phyloP scores from a whole-genome alignment of 2,113 vertebrate species.

The Rhadina sibilatrix region DNA sequence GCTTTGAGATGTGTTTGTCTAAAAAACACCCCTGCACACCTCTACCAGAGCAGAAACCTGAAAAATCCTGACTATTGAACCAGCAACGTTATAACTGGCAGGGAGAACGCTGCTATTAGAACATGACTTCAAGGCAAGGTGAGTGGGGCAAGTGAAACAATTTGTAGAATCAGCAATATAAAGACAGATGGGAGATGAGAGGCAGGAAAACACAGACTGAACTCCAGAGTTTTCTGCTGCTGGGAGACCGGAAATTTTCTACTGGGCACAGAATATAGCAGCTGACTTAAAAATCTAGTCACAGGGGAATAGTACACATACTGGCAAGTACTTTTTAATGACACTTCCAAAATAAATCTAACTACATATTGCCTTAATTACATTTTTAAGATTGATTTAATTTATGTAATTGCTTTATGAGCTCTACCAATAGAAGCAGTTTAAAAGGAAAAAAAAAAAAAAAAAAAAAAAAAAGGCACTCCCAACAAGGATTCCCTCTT shows the following conservation, averaged over 20 bases:
- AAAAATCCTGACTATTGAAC: not conserved
- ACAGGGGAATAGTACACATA: not conserved
- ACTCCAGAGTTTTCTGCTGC: not conserved
- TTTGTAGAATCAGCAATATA: not conserved
- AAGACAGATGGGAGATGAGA: not conserved
- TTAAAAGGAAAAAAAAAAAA: not conserved
- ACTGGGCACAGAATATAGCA: not conserved
- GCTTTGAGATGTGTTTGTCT: not conserved
- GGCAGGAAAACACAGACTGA: not conserved
- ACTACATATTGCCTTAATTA: not conserved
- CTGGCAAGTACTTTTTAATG: not conserved
- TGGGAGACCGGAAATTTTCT: not conserved
- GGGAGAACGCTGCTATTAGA: not conserved
- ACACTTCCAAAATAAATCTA: slow-evolving; percentile 20
- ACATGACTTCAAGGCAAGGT: not conserved
- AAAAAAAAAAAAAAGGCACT: not conserved
- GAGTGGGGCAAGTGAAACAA: not conserved
- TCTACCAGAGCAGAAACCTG: not conserved
- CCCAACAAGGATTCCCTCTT: not conserved
- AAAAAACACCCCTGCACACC: not conserved
- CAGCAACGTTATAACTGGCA: not conserved
- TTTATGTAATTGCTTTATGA: slow-evolving; percentile 8
- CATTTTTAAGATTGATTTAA: slow-evolving; percentile 11
- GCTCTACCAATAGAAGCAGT: not conserved
- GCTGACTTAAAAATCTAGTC: not conserved